These are phyloP conservation scores for Leptocoma aspasia DNA, from an alignment of 2,113 vertebrate genomes.

Conservation along the genomic window DNA sequence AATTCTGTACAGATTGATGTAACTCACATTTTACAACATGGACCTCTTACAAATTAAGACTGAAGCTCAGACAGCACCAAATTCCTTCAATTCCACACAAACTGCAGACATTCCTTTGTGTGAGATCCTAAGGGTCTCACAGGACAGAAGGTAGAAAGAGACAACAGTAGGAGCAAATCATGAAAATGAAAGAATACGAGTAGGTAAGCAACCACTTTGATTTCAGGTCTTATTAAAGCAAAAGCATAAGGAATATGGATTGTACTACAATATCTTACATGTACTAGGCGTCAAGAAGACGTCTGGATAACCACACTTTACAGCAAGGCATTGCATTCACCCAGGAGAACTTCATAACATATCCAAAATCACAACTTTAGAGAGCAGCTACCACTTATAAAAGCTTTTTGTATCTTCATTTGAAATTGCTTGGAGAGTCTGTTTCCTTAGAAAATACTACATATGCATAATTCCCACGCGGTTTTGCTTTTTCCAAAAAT, in stretches of 20 bases:
- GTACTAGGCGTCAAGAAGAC: not conserved
- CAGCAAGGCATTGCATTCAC: not conserved
- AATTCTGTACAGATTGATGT: not conserved
- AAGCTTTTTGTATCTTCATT: not conserved
- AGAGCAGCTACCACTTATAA: not conserved
- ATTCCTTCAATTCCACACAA: not conserved
- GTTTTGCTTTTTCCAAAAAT: not conserved
- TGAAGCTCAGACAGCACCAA: not conserved
- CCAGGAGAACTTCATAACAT: not conserved
- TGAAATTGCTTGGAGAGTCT: not conserved
- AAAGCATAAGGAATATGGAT: not conserved
- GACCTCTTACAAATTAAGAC: not conserved
- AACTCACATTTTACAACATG: not conserved
- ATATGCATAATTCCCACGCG: not conserved
- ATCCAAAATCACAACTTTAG: not conserved
- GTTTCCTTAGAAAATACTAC: not conserved
- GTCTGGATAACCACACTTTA: not conserved
- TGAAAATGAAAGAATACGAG: not conserved
- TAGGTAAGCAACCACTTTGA: not conserved
- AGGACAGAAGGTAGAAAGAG: not conserved
- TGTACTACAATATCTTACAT: not conserved
- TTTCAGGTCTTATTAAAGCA: not conserved
- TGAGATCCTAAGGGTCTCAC: not conserved
- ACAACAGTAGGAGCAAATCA: not conserved
- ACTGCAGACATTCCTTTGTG: not conserved